A percentile compares a stretch with the other conserved stretches of the same genome.
Evolutionary conservation across 1,140 invertebrate species (phyloP).

Genomic region (Ceratoteleas bidentatus): DNA sequence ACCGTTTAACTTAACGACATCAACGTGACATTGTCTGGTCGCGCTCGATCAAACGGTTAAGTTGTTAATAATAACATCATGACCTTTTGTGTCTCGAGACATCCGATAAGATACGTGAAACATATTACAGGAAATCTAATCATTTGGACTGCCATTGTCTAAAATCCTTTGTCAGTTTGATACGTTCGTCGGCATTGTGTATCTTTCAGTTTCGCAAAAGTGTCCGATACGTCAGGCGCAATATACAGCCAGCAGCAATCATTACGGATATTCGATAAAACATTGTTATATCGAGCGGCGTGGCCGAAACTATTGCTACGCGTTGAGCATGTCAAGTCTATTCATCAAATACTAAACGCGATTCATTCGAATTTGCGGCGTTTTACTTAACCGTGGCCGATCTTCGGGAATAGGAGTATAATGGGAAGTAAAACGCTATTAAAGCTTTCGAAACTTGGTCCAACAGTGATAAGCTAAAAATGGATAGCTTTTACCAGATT

Average conservation of each 20-base stretch:
- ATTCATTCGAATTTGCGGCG: no score
- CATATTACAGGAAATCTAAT: constrained; percentile 36
- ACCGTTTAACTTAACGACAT: no score
- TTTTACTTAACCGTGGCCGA: no score
- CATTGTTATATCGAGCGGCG: constrained; percentile 11
- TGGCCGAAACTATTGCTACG: constrained; percentile 17
- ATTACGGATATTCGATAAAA: constrained; percentile 47
- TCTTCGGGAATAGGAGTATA: no score
- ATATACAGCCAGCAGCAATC: constrained; percentile 37
- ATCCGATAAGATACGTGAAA: constrained; percentile 16
- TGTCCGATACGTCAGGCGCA: constrained; percentile 37
- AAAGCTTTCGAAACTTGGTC: no score
- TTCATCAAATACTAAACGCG: constrained; percentile 19
- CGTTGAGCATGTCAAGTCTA: constrained; percentile 20
- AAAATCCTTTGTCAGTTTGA: constrained; percentile 36
- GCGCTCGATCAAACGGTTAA: no score
- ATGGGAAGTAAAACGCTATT: no score
- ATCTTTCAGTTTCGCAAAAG: constrained; percentile 31
- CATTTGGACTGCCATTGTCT: constrained; percentile 35
- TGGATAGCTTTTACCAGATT: no score
- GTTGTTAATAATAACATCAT: no score
- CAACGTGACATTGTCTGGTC: no score
- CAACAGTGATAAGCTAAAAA: no score
- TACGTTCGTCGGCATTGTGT: constrained; percentile 30
- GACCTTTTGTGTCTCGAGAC: no score